Percentiles rank a stretch among this genome's conserved stretches.
Conservation (phyloP, 2,113 vertebrate species). For the Thamnaconus septentrionalis region DNA sequence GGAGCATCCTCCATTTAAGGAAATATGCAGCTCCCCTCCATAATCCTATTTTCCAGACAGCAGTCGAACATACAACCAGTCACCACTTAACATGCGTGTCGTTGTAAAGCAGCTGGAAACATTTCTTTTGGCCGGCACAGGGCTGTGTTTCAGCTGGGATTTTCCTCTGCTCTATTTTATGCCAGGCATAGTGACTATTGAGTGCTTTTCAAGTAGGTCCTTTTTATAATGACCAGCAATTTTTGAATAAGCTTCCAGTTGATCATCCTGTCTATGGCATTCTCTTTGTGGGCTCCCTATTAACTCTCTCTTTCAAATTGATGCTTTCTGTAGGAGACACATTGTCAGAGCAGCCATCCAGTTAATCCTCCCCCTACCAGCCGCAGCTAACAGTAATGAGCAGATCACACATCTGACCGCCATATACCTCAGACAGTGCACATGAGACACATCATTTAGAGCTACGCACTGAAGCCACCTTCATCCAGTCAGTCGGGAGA, state of each 20-base stretch:
- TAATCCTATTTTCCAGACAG: too few relatives aligned
- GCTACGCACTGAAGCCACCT: constrained; percentile 14
- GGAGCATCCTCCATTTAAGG: too few relatives aligned
- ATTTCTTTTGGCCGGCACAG: too few relatives aligned
- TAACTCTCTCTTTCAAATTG: constrained; percentile 38
- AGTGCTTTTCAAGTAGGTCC: too few relatives aligned
- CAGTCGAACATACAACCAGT: too few relatives aligned
- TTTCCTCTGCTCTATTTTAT: too few relatives aligned
- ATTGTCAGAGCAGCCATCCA: constrained; percentile 38
- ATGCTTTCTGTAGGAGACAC: constrained; percentile 20
- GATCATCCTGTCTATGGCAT: neutral
- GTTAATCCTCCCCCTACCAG: constrained; percentile 34
- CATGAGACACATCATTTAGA: constrained; percentile 5
- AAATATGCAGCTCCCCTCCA: too few relatives aligned
- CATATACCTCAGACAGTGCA: constrained; percentile 18
- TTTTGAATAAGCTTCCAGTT: neutral
- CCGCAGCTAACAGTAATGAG: constrained; percentile 53
- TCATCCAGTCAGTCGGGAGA: constrained; percentile 14
- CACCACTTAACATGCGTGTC: too few relatives aligned
- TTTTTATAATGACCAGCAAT: neutral
- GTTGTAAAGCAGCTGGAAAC: too few relatives aligned
- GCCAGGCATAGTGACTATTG: too few relatives aligned
- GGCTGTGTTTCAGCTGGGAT: too few relatives aligned
- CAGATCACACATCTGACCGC: constrained; percentile 39
- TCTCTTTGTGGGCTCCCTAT: constrained; percentile 37